phyloP scores from a whole-genome alignment of 1,140 invertebrate species.

The Galleria mellonella region DNA sequence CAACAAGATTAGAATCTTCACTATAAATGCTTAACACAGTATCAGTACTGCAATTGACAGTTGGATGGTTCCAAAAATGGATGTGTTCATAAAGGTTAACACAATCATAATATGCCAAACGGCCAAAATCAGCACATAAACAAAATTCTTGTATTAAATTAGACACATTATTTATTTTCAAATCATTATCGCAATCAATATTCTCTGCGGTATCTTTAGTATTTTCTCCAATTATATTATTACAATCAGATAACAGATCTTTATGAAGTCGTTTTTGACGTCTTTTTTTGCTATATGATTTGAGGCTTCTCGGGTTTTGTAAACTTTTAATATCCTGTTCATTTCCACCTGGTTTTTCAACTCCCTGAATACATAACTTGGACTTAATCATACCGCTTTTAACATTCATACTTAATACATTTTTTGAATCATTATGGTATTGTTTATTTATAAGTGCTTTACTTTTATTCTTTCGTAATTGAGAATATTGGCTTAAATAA shows the following conservation, averaged over 20 bases:
- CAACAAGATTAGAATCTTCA: slow-evolving; percentile 11
- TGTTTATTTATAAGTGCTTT: no score
- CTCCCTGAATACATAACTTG: slow-evolving; percentile 54
- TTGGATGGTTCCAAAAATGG: slow-evolving; percentile 31
- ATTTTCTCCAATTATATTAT: no score
- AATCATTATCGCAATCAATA: no score
- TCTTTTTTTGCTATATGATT: slow-evolving; percentile 20
- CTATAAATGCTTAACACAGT: slow-evolving; percentile 37
- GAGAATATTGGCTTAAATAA: slow-evolving; percentile 12
- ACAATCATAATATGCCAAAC: slow-evolving; percentile 21
- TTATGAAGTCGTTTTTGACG: slow-evolving; percentile 15
- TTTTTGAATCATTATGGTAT: no score
- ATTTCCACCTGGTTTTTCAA: slow-evolving; percentile 66
- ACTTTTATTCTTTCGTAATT: no score
- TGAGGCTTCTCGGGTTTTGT: slow-evolving; percentile 6
- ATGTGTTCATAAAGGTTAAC: slow-evolving; percentile 38
- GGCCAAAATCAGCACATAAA: slow-evolving; percentile 52
- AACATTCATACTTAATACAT: not conserved
- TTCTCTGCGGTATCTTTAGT: no score
- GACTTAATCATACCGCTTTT: slow-evolving; percentile 15
- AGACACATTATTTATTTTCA: no score
- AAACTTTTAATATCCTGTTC: not conserved
- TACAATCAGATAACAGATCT: not conserved
- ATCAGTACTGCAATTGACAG: slow-evolving; percentile 15
- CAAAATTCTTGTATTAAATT: slow-evolving; percentile 27